Conservation (phyloP, 2,888 invertebrate genomes). For the Therioaphis trifolii region DNA sequence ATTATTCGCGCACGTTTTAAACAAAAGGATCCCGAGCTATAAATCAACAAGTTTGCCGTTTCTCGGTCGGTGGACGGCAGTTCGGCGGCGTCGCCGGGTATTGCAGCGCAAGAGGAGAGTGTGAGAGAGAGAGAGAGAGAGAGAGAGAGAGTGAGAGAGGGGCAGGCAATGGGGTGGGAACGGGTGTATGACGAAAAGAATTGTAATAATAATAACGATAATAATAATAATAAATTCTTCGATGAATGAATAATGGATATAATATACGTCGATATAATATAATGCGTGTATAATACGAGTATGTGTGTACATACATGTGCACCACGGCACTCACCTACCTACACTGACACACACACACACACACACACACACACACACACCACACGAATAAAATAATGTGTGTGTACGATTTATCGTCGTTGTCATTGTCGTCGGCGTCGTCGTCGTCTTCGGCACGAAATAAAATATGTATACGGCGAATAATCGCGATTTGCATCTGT, state of each 20-base stretch:
- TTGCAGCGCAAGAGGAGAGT: neutral
- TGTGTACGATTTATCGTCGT: slow-evolving; percentile 27
- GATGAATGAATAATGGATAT: slow-evolving; percentile 59
- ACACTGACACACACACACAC: neutral
- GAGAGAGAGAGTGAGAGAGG: neutral
- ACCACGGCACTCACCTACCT: neutral
- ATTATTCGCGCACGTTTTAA: slow-evolving; percentile 49
- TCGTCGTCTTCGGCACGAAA: neutral
- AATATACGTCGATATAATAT: neutral
- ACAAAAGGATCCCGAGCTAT: slow-evolving; percentile 54
- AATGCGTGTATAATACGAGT: neutral
- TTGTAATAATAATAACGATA: slow-evolving; percentile 5
- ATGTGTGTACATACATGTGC: neutral
- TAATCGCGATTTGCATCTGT: slow-evolving; percentile 52
- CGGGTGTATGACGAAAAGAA: slow-evolving; percentile 9
- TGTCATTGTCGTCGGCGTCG: neutral
- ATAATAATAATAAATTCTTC: slow-evolving; percentile 2
- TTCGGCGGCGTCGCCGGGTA: neutral
- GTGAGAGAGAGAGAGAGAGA: neutral
- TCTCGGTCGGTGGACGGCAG: slow-evolving; percentile 30
- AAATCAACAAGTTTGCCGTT: slow-evolving; percentile 52
- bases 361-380: neutral
- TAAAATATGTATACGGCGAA: neutral
- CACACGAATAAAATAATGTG: slow-evolving; percentile 16
- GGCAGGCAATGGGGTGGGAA: neutral